Evolutionary conservation across 2,888 invertebrate species (phyloP).

Genomic region (Diarsia rubi): DNA sequence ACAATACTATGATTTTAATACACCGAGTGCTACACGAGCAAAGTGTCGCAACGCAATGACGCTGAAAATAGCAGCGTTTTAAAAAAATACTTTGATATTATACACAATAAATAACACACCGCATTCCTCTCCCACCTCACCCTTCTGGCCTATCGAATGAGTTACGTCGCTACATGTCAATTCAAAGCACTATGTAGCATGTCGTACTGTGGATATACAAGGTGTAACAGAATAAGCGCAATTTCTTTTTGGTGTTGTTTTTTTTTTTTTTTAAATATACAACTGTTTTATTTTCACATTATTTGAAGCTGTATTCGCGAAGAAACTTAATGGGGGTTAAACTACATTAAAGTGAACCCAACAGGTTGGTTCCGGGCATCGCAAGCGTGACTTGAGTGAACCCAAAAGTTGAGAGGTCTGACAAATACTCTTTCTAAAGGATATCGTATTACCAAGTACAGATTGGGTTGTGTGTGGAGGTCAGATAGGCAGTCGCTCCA

Average conservation of each 20-base stretch:
- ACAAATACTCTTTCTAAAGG: too few species aligned
- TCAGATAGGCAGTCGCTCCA: too few species aligned
- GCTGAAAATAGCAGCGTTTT: not conserved
- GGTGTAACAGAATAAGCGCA: not conserved
- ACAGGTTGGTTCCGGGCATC: too few species aligned
- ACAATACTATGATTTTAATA: not conserved
- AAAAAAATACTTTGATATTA: not conserved
- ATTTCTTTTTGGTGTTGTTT: not conserved
- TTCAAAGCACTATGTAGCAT: not conserved
- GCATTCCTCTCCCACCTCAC: not conserved
- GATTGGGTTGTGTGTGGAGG: too few species aligned
- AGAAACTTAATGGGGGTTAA: too few species aligned
- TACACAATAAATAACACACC: not conserved
- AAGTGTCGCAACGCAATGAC: not conserved
- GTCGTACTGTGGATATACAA: not conserved
- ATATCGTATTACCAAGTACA: too few species aligned
- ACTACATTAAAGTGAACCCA: too few species aligned
- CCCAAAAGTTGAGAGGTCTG: too few species aligned
- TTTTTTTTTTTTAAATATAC: too few species aligned
- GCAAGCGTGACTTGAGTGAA: too few species aligned
- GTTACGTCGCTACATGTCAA: not conserved
- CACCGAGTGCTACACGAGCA: not conserved
- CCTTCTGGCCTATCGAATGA: not conserved
- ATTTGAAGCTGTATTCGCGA: too few species aligned
- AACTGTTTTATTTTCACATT: too few species aligned